These are phyloP conservation scores for Lottia gigantea DNA, from an alignment of 2,888 invertebrate genomes.

Conservation along the genomic window DNA sequence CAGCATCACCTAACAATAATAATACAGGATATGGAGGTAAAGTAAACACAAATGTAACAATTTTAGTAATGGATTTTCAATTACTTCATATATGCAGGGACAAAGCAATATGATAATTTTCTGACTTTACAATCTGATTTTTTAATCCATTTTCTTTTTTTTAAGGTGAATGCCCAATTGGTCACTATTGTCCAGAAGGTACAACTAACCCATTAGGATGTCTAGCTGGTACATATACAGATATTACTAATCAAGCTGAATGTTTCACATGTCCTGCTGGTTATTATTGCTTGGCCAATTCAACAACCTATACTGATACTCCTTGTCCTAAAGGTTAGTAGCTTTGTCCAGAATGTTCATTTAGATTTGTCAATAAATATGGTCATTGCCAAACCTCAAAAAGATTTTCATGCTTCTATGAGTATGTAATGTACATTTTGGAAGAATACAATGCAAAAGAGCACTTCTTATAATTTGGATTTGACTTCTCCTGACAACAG, in stretches of 20 bases:
- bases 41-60: not conserved
- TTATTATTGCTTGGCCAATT: conserved; percentile 59
- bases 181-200: conserved; percentile 60
- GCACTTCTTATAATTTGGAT: no score
- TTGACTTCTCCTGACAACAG: no score
- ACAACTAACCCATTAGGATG: conserved; percentile 55
- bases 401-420: no score
- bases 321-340: conserved; percentile 60
- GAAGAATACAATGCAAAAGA: no score
- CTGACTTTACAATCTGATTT: not conserved
- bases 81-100: not conserved
- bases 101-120: not conserved
- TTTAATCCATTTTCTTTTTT: not conserved
- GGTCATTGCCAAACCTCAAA: no score
- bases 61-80: not conserved
- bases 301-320: conserved; percentile 52
- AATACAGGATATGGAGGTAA: conserved; percentile 64
- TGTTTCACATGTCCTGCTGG: conserved; percentile 61
- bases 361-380: no score
- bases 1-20: conserved; percentile 52
- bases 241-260: conserved; percentile 46
- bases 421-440: no score
- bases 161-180: conserved; percentile 48
- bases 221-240: conserved; percentile 59
- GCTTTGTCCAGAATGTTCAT: no score